Base-by-base conservation (phyloP, 2,797 vertebrate genomes). In the Lycodopsis pacificus region DNA sequence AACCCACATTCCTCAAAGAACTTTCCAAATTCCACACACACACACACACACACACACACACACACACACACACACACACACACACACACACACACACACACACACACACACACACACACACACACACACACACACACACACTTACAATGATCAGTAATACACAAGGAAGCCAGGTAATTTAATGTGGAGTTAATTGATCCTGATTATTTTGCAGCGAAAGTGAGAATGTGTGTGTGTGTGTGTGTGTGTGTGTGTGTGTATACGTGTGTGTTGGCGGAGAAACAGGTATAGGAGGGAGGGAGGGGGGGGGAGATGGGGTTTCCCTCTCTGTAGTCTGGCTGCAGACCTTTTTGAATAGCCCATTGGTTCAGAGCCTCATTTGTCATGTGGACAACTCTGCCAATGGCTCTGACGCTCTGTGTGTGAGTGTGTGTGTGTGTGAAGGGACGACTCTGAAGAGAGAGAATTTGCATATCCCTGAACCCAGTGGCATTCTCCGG, bases 361-460 rank as follows among this genome's bases (percentile, higher is more conserved):
- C 44, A 7, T 36, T 13, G 61, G 79, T 80, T 78, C 57, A 79
- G 74, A 78, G 54, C 25, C 79, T 92, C 84, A 13, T 92, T 89
- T 87, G 81, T 92, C 86, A 88, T 79, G 77, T 76, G 71, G 83
- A 88, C 88, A 83, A 79, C 65, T 86, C 69, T 65, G 83, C 82
- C 73, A 63, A 11, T 77, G 38, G 79, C 79, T 72, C 56, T 73
- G 46, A 65, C 61, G 56, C 65, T 71, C 11, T 63, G 63, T 32
- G 61, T 54, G 25, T 27, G 15, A 17, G 56, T 38, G 20, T 20
- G 32, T 54, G 34, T 34, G 54, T 51, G 56, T n/a, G 27, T 19
- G 30, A 6, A 48, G 11, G 42, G 11, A 67, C 0, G 1, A 65
- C 27, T 74, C 58, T 44, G 56, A 68, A 15, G 38, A 73, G 40